These are phyloP conservation scores for Galaxea fascicularis DNA, from an alignment of 92 coral and sea anemone genomes.

Conservation along the genomic window DNA sequence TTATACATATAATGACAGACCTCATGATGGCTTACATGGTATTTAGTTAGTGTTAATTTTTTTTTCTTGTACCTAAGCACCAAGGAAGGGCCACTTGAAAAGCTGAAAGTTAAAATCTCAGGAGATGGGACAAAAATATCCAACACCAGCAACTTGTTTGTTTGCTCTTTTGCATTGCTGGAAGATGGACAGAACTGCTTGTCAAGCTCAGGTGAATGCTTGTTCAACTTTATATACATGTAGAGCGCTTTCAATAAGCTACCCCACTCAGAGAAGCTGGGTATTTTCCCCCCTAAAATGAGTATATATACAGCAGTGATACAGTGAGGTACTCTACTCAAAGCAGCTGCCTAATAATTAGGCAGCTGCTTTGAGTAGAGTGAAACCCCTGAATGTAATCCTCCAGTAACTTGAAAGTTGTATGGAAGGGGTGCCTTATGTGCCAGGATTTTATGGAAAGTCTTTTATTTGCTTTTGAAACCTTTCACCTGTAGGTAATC, in stretches of 20 bases:
- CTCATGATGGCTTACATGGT: not conserved
- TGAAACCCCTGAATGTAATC: not conserved
- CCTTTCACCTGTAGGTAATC: constrained; percentile 33
- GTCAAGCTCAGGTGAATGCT: constrained; percentile 41
- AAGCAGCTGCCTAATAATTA: no score
- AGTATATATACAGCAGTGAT: no score
- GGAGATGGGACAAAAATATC: constrained; percentile 38
- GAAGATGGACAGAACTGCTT: constrained; percentile 17
- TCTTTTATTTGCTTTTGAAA: constrained; percentile 14
- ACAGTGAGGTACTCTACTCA: no score
- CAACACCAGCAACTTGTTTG: constrained; percentile 28
- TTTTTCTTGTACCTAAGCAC: not conserved
- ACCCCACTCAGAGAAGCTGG: not conserved
- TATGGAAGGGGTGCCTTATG: constrained; percentile 1
- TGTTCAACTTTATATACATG: not conserved
- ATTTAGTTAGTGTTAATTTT: no score
- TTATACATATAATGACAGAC: not conserved
- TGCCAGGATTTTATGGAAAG: not conserved
- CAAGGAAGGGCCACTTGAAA: not conserved
- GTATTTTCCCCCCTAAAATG: no score
- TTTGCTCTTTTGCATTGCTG: constrained; percentile 28
- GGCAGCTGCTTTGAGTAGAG: no score
- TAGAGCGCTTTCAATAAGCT: not conserved
- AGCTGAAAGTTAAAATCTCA: constrained; percentile 4
- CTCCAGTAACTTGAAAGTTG: constrained; percentile 11